A percentile compares a stretch with the other conserved stretches of the same genome.
These are phyloP conservation scores for Onychomys leucogaster DNA, from an alignment of 2,797 vertebrate genomes.

Conservation along the genomic window DNA sequence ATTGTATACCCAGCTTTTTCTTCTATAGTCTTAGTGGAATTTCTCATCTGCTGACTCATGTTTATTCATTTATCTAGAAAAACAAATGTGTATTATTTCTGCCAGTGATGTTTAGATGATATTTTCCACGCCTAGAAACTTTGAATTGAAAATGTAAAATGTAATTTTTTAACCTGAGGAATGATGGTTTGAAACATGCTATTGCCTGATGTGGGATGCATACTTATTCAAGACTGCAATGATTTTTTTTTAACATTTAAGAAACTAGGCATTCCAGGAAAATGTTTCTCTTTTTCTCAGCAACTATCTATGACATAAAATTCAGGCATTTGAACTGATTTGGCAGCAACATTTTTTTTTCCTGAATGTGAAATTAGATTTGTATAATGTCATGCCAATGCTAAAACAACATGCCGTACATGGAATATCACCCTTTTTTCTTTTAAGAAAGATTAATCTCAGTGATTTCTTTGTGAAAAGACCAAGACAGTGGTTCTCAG, in stretches of 20 bases:
- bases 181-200: constrained; percentile 73
- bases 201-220: constrained; percentile 74
- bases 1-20: neutral
- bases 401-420: constrained; percentile 83
- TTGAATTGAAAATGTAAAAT: constrained; percentile 69
- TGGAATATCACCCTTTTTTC: constrained; percentile 80
- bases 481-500: constrained; percentile 72
- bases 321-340: constrained; percentile 85
- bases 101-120: constrained; percentile 63
- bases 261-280: constrained; percentile 85
- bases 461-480: constrained; percentile 76
- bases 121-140: constrained; percentile 72
- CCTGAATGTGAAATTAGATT: constrained; percentile 84
- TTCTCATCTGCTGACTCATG: constrained; percentile 77
- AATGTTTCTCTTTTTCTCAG: constrained; percentile 77
- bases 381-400: constrained; percentile 84
- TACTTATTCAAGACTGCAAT: constrained; percentile 76
- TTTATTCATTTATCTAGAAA: constrained; percentile 75
- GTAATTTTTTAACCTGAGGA: constrained; percentile 64
- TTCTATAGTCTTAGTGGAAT: constrained; percentile 44
- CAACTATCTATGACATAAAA: constrained; percentile 83
- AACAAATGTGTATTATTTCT: constrained; percentile 72
- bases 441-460: constrained; percentile 71
- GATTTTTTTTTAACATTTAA: constrained; percentile 81
- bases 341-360: constrained; percentile 82